A percentile compares a stretch with the other conserved stretches of the same genome.
Conservation (phyloP, 2,888 invertebrate genomes). For the Nomada hirtipes region DNA sequence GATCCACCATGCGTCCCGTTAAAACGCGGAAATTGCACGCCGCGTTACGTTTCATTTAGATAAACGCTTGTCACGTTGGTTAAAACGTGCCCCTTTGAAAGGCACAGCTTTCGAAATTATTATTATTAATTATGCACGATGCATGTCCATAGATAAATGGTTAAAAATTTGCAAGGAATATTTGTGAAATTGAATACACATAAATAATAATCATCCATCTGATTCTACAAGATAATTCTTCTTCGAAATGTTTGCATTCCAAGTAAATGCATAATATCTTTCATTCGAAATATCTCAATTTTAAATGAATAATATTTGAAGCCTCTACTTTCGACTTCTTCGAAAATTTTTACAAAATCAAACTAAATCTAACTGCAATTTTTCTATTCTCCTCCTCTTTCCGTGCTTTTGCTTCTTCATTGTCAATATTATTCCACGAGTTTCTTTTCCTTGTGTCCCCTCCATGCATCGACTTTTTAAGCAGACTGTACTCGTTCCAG, state of each 20-base stretch:
- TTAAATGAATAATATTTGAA: no score
- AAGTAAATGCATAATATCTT: no score
- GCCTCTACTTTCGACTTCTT: no score
- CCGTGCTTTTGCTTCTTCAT: neutral
- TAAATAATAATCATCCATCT: no score
- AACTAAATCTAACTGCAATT: neutral
- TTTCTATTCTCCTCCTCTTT: conserved; percentile 1
- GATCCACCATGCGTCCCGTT: conserved; percentile 8
- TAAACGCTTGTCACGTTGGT: conserved; percentile 34
- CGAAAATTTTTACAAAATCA: no score
- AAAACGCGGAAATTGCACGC: conserved; percentile 33
- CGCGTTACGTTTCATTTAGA: conserved; percentile 32
- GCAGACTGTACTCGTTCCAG: conserved; percentile 60
- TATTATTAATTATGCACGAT: neutral
- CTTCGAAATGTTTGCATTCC: no score
- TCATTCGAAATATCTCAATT: no score
- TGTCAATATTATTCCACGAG: conserved; percentile 2
- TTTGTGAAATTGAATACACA: no score
- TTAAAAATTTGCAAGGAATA: no score
- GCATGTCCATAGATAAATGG: neutral
- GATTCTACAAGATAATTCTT: no score
- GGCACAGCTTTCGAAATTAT: conserved; percentile 11
- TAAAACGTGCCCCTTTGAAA: conserved; percentile 16
- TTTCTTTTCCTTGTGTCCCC: neutral
- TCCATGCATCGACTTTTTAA: conserved; percentile 6